Conservation (phyloP, 1,140 invertebrate species). For the Halotydeus destructor region DNA sequence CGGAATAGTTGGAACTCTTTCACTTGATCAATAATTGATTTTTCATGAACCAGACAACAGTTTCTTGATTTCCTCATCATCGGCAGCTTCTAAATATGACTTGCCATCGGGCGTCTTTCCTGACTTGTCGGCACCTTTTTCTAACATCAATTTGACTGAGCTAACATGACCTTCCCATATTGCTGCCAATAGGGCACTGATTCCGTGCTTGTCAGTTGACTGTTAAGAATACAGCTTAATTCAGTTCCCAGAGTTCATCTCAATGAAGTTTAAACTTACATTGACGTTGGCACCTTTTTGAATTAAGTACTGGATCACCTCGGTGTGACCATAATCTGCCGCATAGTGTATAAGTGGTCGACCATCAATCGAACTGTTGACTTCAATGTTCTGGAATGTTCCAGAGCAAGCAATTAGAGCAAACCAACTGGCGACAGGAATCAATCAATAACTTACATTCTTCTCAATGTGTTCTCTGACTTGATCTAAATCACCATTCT, state of each 20-base stretch:
- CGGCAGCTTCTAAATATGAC: conserved; percentile 63
- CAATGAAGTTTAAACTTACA: conserved; percentile 39
- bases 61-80: conserved; percentile 73
- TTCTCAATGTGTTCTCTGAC: conserved; percentile 66
- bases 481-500: conserved; percentile 78
- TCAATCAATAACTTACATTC: conserved; percentile 35
- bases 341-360: conserved; percentile 68
- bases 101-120: conserved; percentile 65
- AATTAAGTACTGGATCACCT: conserved; percentile 69
- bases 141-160: conserved; percentile 63
- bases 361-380: conserved; percentile 65
- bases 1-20: too few species aligned
- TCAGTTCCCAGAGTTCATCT: not conserved
- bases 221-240: not conserved
- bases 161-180: conserved; percentile 87
- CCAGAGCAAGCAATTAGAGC: not conserved
- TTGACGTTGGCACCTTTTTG: conserved; percentile 74
- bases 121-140: conserved; percentile 62
- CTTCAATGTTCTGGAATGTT: conserved; percentile 45
- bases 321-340: conserved; percentile 79
- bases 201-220: conserved; percentile 63
- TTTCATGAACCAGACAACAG: too few species aligned
- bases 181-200: conserved; percentile 68
- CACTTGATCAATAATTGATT: too few species aligned
- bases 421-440: too few species aligned